phyloP scores from a whole-genome alignment of 2,797 vertebrate genomes.

The Phoeniculus purpureus region DNA sequence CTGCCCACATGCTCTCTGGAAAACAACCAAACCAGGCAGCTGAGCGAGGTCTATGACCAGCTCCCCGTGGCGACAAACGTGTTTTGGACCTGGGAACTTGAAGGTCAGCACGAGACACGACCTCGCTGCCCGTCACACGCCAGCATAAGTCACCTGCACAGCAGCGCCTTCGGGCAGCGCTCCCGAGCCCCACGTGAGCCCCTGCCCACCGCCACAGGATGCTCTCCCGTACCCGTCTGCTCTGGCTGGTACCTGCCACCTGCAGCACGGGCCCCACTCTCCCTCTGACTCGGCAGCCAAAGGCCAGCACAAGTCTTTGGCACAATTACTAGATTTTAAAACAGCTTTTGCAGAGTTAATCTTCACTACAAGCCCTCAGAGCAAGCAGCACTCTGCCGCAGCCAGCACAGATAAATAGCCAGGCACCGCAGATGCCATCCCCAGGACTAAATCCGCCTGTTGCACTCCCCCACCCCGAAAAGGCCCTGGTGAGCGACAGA shows the following conservation, averaged over 20 bases:
- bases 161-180: neutral
- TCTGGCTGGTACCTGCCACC: accelerated
- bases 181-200: accelerated
- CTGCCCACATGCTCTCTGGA: neutral
- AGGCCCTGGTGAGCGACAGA: neutral
- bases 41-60: neutral
- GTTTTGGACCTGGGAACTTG: neutral
- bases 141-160: neutral
- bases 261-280: neutral
- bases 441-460: slow-evolving; percentile 1
- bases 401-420: slow-evolving; percentile 38
- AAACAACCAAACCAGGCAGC: neutral
- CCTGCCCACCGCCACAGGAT: neutral
- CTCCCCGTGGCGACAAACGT: neutral
- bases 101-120: neutral
- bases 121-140: neutral
- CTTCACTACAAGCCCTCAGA: slow-evolving; percentile 40
- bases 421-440: slow-evolving; percentile 16
- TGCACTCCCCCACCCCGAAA: neutral
- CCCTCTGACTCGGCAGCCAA: neutral
- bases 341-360: slow-evolving; percentile 7
- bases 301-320: neutral
- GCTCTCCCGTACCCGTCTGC: accelerated
- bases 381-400: neutral
- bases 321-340: slow-evolving; percentile 51